These are phyloP conservation scores for Fregata magnificens DNA, from an alignment of 2,113 vertebrate genomes.

Conservation along the genomic window DNA sequence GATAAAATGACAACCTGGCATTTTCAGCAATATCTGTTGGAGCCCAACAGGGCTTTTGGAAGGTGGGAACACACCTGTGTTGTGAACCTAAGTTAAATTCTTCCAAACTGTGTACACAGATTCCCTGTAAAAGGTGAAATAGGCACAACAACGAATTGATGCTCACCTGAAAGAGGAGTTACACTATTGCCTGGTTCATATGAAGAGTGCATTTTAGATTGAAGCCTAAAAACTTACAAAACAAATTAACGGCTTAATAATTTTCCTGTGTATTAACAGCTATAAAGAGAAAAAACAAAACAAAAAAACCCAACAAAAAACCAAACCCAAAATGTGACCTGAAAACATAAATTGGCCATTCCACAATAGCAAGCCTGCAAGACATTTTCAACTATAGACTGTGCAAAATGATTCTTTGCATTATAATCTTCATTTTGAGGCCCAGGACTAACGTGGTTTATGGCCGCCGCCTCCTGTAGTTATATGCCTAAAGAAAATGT, in stretches of 20 bases:
- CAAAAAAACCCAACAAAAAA: not conserved
- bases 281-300: not conserved
- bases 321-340: rapidly evolving
- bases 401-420: not conserved
- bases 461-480: not conserved
- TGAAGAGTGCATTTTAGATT: not conserved
- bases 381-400: not conserved
- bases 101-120: not conserved
- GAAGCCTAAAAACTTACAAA: not conserved
- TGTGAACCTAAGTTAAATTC: not conserved
- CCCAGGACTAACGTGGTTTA: not conserved
- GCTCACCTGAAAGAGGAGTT: not conserved
- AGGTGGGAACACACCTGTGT: not conserved
- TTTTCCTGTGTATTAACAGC: not conserved
- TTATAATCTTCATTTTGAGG: not conserved
- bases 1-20: not conserved
- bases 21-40: not conserved
- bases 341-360: not conserved
- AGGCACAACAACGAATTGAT: not conserved
- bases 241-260: not conserved
- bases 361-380: not conserved
- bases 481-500: not conserved
- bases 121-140: not conserved
- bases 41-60: not conserved
- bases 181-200: not conserved